Conservation (phyloP, 2,888 invertebrate genomes). For the Melinopterus prodromus region DNA sequence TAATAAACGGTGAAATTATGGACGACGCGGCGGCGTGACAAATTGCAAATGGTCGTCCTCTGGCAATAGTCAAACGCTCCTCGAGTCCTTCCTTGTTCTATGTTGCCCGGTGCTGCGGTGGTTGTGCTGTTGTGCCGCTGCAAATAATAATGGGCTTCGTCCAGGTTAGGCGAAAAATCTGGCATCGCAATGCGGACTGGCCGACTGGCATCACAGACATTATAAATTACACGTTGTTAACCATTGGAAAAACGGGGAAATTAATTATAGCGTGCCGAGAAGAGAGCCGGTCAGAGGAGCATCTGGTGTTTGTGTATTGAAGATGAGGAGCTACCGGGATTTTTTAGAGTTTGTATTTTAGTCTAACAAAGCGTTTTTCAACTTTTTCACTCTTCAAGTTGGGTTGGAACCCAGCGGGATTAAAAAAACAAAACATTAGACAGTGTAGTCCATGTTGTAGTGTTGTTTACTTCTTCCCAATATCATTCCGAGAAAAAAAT, state of each 20-base stretch:
- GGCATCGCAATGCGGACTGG: not conserved
- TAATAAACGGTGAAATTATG: slow-evolving; percentile 23
- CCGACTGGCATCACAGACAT: not conserved
- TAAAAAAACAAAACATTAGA: too few relatives aligned
- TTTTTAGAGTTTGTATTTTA: not conserved
- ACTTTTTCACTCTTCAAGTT: too few relatives aligned
- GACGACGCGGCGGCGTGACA: slow-evolving; percentile 16
- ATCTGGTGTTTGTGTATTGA: not conserved
- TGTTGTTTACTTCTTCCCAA: too few relatives aligned
- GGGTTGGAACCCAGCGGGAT: too few relatives aligned
- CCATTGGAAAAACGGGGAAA: slow-evolving; percentile 21
- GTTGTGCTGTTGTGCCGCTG: not conserved
- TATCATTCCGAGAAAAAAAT: too few relatives aligned
- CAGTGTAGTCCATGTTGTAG: too few relatives aligned
- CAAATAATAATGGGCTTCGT: slow-evolving; percentile 6
- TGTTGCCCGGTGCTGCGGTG: not conserved
- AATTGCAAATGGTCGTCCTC: slow-evolving; percentile 17
- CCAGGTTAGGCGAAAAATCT: slow-evolving; percentile 16
- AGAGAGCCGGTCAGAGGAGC: not conserved
- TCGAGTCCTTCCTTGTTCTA: not conserved
- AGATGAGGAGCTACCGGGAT: not conserved
- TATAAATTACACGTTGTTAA: slow-evolving; percentile 23
- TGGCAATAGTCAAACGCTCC: slow-evolving; percentile 6
- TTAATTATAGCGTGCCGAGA: slow-evolving; percentile 12
- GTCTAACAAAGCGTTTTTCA: too few relatives aligned